These are phyloP conservation scores for Gonocerus acuteangulatus DNA, from an alignment of 2,888 invertebrate species.

Conservation along the genomic window DNA sequence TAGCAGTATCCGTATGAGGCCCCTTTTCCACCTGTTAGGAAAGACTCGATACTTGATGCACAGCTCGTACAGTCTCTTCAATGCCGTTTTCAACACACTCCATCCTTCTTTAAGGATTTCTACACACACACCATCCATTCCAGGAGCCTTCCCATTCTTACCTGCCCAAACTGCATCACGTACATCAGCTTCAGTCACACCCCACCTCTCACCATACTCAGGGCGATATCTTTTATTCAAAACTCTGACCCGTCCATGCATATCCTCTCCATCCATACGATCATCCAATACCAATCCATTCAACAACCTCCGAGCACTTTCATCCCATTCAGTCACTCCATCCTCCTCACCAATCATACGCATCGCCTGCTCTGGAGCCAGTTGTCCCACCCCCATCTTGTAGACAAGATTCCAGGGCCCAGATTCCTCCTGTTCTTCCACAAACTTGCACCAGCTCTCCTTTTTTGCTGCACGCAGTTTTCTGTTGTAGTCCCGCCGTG, in stretches of 20 bases:
- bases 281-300: slow-evolving; percentile 4
- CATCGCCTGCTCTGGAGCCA: neutral
- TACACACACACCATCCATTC: too few species aligned
- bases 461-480: too few species aligned
- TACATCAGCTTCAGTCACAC: too few species aligned
- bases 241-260: neutral
- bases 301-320: neutral
- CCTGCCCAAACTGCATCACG: too few species aligned
- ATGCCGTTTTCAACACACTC: neutral
- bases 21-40: slow-evolving; percentile 19
- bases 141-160: too few species aligned
- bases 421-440: neutral
- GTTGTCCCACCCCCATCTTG: neutral
- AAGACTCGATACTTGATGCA: neutral
- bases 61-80: neutral
- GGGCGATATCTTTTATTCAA: neutral
- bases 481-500: too few species aligned
- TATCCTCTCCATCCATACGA: neutral
- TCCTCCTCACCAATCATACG: neutral
- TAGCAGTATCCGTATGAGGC: neutral
- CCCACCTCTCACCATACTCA: too few species aligned
- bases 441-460: neutral
- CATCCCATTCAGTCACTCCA: neutral
- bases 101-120: neutral
- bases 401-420: neutral